Evolutionary conservation across 2,113 vertebrate genomes (phyloP).

Genomic region (Engraulis encrasicolus): DNA sequence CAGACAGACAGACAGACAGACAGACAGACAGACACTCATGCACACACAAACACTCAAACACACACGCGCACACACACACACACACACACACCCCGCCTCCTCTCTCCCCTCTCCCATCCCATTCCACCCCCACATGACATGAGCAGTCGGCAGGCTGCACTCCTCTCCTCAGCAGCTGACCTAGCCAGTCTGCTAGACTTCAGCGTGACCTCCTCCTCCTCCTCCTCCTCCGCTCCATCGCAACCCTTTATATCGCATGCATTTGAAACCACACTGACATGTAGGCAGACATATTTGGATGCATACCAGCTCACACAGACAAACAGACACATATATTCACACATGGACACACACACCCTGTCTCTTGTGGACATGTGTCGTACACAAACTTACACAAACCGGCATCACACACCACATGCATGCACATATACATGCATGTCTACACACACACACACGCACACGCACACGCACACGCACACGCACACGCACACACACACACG

Average conservation of each 20-base stretch:
- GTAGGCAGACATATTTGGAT: not conserved
- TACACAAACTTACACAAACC: too few species aligned
- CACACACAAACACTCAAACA: too few species aligned
- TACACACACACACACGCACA: constrained; percentile 15
- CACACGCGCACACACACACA: too few species aligned
- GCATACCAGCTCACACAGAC: not conserved
- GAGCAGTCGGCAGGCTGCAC: not conserved
- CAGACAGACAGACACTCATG: too few species aligned
- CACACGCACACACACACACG: too few species aligned
- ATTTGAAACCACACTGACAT: not conserved
- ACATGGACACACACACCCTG: not conserved
- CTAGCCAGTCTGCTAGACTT: not conserved
- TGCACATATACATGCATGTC: not conserved
- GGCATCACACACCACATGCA: not conserved
- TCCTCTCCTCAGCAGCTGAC: not conserved
- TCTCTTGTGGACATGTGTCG: too few species aligned
- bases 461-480: not conserved
- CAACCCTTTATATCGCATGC: not conserved
- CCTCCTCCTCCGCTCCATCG: too few species aligned
- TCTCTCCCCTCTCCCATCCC: too few species aligned
- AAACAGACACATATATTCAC: not conserved
- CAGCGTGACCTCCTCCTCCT: not conserved
- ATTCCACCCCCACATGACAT: not conserved
- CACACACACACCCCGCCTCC: too few species aligned
- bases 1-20: too few species aligned